Percentiles rank a stretch among this genome's conserved stretches.
phyloP scores from a whole-genome alignment of 2,888 invertebrate species.

The Calliopum simillimum region DNA sequence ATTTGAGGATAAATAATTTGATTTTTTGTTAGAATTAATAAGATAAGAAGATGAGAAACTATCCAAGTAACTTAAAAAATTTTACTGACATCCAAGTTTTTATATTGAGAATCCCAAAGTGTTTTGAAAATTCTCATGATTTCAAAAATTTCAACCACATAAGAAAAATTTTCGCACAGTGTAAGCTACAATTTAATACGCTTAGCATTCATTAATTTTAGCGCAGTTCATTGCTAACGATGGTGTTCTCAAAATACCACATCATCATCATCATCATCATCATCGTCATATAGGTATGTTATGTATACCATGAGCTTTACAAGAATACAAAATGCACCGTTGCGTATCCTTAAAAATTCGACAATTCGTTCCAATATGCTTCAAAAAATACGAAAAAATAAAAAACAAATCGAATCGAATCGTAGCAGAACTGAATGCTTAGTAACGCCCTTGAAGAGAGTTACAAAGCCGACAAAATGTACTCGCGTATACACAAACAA shows the following conservation, averaged over 20 bases:
- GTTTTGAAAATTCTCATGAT: no score
- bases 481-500: neutral
- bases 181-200: constrained; percentile 20
- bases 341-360: constrained; percentile 6
- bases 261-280: constrained; percentile 41
- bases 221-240: constrained; percentile 32
- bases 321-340: constrained; percentile 39
- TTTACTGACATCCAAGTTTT: no score
- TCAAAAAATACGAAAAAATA: constrained; percentile 32
- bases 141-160: no score
- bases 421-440: no score
- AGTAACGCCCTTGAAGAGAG: neutral
- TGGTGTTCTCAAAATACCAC: constrained; percentile 30
- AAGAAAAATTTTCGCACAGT: no score
- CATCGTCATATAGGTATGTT: no score
- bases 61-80: no score
- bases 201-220: constrained; percentile 33
- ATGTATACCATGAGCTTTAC: constrained; percentile 44
- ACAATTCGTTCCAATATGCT: constrained; percentile 36
- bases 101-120: no score
- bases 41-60: no score
- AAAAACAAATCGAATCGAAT: constrained; percentile 4
- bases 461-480: constrained; percentile 22
- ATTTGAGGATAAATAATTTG: no score
- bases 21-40: no score